Evolutionary conservation across 2,797 vertebrate genomes (phyloP), one percentile per base, ranked within the genome.

Genomic region (Melanotaenia boesemani): DNA sequence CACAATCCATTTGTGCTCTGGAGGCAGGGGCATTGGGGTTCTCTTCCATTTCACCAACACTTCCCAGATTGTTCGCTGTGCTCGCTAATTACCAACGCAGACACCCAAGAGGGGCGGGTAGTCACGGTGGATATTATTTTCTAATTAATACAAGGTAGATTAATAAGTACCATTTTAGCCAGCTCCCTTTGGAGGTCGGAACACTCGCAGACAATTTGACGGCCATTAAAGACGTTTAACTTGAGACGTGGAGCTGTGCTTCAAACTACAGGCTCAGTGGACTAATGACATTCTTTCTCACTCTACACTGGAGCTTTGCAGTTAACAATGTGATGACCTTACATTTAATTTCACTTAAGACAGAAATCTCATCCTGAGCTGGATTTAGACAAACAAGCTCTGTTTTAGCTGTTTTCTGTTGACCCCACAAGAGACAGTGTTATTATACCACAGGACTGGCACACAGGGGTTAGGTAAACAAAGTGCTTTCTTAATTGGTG

Each of bases 71-170:
- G 86, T 83, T 82, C 79, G 67, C 79, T 26, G 32, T 20, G 74
- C 80, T 66, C 36, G 79, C 86, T 92, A 94, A 94, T 94, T 94
- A 92, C 84, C 60, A 56, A 72, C 26, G 16, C 63, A 72, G 80
- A 63, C 63, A 67, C 80, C 72, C 82, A 5, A 1, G 37, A 46
- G 80, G 78, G 58, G 50, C 36, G 56, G 67, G 67, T 60, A 34
- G 54, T 58, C 62, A 72, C 61, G 52, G 66, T 12, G 63, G 54
- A 80, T 79, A 63, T 77, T 69, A 83, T 82, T 84, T 89, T 82
- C 76, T 90, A 92, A 93, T 94, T 91, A 92, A 91, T 91, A 89
- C 72, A 79, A 91, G 84, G 77, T 85, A 86, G 85, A 87, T 89
- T 87, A 91, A 84, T 83, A 90, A 83, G 81, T 46, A 77, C 50